Base-by-base conservation (phyloP, 1,140 invertebrate genomes). In the Calliphora vicina region DNA sequence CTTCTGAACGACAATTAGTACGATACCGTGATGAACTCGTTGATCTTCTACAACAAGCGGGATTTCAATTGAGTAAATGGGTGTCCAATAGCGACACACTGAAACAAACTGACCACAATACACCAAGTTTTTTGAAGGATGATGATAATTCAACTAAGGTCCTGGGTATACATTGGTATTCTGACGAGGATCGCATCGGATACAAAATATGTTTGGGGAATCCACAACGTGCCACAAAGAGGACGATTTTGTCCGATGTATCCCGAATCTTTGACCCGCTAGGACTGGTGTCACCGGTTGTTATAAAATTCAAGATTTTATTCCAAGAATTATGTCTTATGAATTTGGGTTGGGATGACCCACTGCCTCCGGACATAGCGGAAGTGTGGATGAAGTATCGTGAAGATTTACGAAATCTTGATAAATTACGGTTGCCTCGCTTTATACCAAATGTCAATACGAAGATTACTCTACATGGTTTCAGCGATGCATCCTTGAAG, bases 231-330 rank as follows among this genome's bases (percentile, higher is more conserved):
- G 50, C 15, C 15, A 15, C 50, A n/a, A 57, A 57, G n/a, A 57
- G 50, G n/a, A 73, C 8, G 12, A 73, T 27, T 2, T 26, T 27
- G 26, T 73, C 72, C 25, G 72, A 73, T 27, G 72, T 27, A 13
- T 0, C 26, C 8, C 23, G 26, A 73, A 73, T 73, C 25, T 73
- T 73, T 73, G 72, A 29, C 26, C 72, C 10, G n/a, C n/a, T 57
- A n/a, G 50, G 26, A 15, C 25, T 73, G 26, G 15, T 27, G 2
- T 17, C 72, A 1, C 72, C 72, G 15, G 50, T 57, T 6, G 50
- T 57, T 27, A 29, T 73, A 12, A 82, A 42, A 82, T 35, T 71
- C 3, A 82, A 82, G 29, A 73, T 29, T 13, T 82, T 71, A 2
- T 57, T 57, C n/a, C 50, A 57, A 57, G 13, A 57, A 2, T 17